A percentile compares a stretch with the other conserved stretches of the same genome.
These are phyloP conservation scores for Eristalis pertinax DNA, from an alignment of 2,888 invertebrate species.

Conservation along the genomic window DNA sequence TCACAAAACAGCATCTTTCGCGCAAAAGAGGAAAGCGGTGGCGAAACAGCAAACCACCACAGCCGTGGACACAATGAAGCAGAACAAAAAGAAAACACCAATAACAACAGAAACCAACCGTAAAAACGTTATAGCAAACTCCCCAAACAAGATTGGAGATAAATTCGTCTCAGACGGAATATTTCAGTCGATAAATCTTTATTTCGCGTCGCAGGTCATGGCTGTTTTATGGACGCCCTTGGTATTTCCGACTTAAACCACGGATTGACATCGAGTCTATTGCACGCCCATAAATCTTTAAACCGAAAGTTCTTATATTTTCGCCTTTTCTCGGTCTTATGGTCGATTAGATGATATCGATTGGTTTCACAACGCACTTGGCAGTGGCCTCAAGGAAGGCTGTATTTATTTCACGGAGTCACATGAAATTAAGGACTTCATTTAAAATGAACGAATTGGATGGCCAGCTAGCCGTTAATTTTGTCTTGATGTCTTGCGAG, in stretches of 20 bases:
- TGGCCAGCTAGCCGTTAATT: not conserved
- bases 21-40: not conserved
- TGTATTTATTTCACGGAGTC: not conserved
- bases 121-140: slow-evolving; percentile 2
- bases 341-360: slow-evolving; percentile 20
- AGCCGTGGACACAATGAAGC: not conserved
- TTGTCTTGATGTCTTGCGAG: not conserved
- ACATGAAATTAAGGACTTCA: not conserved
- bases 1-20: not conserved
- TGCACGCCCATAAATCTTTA: slow-evolving; percentile 14
- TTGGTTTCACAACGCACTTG: not conserved
- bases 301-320: not conserved
- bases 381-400: not conserved
- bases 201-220: slow-evolving; percentile 6
- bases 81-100: not conserved
- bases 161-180: slow-evolving; percentile 16
- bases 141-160: slow-evolving; percentile 4
- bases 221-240: slow-evolving; percentile 6
- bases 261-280: not conserved
- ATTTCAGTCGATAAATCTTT: slow-evolving; percentile 22
- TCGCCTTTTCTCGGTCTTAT: not conserved
- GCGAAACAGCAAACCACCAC: not conserved
- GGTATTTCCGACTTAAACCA: slow-evolving; percentile 14
- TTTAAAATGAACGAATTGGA: not conserved
- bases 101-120: slow-evolving; percentile 3